Base-by-base conservation (phyloP, 1,140 invertebrate genomes). In the Zelostemma sp. region DNA sequence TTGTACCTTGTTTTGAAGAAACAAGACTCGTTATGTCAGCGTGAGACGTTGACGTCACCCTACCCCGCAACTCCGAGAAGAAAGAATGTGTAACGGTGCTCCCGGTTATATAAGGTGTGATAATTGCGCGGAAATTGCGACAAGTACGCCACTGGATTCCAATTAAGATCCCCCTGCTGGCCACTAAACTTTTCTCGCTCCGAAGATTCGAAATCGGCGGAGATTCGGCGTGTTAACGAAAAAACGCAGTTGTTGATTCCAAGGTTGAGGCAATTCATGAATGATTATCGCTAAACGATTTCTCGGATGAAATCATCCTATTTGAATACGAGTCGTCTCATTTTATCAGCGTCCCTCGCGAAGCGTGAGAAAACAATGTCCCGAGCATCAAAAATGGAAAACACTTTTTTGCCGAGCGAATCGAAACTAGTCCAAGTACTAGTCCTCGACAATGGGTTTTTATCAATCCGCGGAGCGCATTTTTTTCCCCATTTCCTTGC, bases 71-170 rank as follows among this genome's bases (percentile, higher is more conserved):
- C 28, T 31, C 11, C 12, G 9, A 38, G 12, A 14, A n/a, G 11
- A 14, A 38, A 38, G 11, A 38, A 38, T 5, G 35, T 38, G 35
- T 14, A 38, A 38, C 35, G 35, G 35, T 38, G 1, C 3, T 14
- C 8, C 11, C 14, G 4, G 40, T 43, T 43, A 43, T 43, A 16
- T 43, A 17, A 43, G 14, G 40, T 15, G 17, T 11, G 17, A 43
- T 43, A 43, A 43, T 43, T 43, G 2, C 35, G 35, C 35, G 35
- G 35, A 40, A 40, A 40, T 40, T 12, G n/a, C 35, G 14, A 40
- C 35, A 40, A 40, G 5, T 12, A 40, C 11, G 5, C 28, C 28
- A 31, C 11, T 31, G 28, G 28, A 31, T 11, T 11, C 28, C 11
- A 31, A 31, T 31, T 11, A 31, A 31, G 5, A 31, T 31, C 28